Evolutionary conservation across 2,113 vertebrate genomes (phyloP).

Genomic region (Fregata magnificens): DNA sequence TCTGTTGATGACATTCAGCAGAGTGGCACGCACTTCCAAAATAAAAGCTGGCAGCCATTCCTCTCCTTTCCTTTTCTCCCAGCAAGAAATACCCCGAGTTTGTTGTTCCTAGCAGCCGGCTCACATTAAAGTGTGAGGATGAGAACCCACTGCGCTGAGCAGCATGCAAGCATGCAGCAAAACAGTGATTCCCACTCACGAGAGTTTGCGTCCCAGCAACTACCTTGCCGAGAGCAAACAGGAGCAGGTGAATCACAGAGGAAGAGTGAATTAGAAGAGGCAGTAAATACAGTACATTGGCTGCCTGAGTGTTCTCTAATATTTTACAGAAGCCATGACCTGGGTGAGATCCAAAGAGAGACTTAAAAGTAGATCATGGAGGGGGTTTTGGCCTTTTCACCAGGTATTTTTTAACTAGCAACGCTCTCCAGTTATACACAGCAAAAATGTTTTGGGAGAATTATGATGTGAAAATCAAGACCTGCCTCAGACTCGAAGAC

Average conservation of each 20-base stretch:
- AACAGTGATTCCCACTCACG: background rate
- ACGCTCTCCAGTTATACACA: background rate
- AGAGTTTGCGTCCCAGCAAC: background rate
- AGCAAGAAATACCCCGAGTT: background rate
- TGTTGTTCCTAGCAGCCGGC: background rate
- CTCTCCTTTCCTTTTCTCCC: background rate
- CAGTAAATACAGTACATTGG: conserved; percentile 38
- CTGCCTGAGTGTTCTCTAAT: conserved; percentile 55
- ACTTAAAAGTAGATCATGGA: conserved; percentile 18
- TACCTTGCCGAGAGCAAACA: background rate
- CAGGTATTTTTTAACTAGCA: background rate
- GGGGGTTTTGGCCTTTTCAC: background rate
- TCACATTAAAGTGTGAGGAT: background rate
- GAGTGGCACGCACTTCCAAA: background rate
- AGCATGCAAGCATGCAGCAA: too few relatives aligned
- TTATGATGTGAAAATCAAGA: background rate
- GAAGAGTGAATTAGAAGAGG: conserved; percentile 37
- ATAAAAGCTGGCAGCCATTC: background rate
- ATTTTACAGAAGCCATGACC: conserved; percentile 33
- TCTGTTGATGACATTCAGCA: background rate
- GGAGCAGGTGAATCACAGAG: conserved; percentile 6
- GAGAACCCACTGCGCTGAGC: accelerated
- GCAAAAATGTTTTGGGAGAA: background rate
- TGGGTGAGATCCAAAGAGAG: conserved; percentile 27
- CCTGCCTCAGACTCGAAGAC: background rate